Evolutionary conservation across 1,140 invertebrate genomes (phyloP).

Genomic region (Phortica variegata): DNA sequence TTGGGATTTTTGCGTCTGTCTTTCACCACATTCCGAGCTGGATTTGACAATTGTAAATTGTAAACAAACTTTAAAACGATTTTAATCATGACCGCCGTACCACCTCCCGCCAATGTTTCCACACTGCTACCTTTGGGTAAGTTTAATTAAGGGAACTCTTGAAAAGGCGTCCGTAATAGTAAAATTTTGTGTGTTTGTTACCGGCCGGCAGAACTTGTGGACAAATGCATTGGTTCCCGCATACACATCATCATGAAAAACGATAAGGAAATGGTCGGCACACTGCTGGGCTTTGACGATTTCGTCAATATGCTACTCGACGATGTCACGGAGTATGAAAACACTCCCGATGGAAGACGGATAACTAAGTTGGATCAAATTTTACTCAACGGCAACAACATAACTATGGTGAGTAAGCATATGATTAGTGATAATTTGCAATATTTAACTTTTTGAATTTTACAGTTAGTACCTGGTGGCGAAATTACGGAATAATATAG

Average conservation of each 20-base stretch:
- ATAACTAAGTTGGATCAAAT: constrained; percentile 98
- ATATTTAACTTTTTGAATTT: constrained; percentile 19
- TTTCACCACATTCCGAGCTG: no score
- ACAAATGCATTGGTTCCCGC: constrained; percentile 98
- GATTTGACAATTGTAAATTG: no score
- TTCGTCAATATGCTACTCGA: constrained; percentile 98
- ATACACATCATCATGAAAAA: constrained; percentile 99
- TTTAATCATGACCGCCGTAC: constrained; percentile 53
- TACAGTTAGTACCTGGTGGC: constrained; percentile 69
- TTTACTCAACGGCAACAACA: constrained; percentile 98
- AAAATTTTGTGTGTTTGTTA: constrained; percentile 8
- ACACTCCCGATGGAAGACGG: constrained; percentile 91
- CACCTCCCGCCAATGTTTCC: constrained; percentile 65
- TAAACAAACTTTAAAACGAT: no score
- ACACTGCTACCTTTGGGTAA: constrained; percentile 72
- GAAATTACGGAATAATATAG: constrained; percentile 65
- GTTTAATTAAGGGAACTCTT: constrained; percentile 2
- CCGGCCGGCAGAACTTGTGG: constrained; percentile 82
- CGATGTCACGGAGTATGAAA: constrained; percentile 93
- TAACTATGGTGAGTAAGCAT: constrained; percentile 81
- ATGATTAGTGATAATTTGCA: background rate
- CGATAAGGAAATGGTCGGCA: constrained; percentile 99
- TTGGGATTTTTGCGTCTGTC: no score
- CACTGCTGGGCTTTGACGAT: constrained; percentile 96
- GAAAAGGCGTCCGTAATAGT: constrained; percentile 13